These are phyloP conservation scores for Chrysopilus asiliformis DNA, from an alignment of 2,888 invertebrate species.

Conservation along the genomic window DNA sequence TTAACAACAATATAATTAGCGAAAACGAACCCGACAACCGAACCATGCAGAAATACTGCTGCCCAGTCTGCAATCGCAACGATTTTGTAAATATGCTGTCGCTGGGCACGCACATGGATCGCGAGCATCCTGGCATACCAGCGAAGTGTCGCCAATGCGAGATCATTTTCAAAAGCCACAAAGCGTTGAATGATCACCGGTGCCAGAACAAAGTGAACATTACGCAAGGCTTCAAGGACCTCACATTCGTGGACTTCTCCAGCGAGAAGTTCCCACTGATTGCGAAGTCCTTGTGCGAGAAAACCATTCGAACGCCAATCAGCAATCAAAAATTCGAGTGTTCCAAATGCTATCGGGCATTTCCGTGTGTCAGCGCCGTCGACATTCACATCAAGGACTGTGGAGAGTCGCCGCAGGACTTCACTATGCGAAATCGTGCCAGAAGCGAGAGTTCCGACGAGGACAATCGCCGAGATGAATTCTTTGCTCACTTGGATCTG, in stretches of 20 bases:
- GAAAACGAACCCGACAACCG: constrained; percentile 12
- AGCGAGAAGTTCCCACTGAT: constrained; percentile 67
- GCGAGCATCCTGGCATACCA: constrained; percentile 49
- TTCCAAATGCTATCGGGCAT: constrained; percentile 54
- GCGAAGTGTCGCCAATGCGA: constrained; percentile 62
- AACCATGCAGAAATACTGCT: constrained; percentile 32
- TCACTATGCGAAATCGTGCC: constrained; percentile 18
- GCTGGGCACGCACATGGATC: constrained; percentile 51
- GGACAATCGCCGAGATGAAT: constrained; percentile 56
- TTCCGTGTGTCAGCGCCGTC: constrained; percentile 52
- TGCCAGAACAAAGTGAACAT: constrained; percentile 42
- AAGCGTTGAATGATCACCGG: constrained; percentile 56
- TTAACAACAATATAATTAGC: constrained; percentile 24
- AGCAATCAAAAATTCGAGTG: constrained; percentile 53
- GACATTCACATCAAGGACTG: constrained; percentile 52
- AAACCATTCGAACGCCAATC: constrained; percentile 43
- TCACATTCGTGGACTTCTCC: constrained; percentile 67
- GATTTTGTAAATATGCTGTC: constrained; percentile 46
- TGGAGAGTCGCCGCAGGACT: constrained; percentile 18
- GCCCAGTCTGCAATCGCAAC: constrained; percentile 48
- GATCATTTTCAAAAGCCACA: constrained; percentile 57
- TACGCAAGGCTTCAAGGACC: constrained; percentile 50
- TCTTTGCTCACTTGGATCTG: constrained; percentile 67
- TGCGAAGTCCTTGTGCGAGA: constrained; percentile 58
- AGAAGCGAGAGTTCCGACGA: constrained; percentile 35